Percentiles rank a stretch among this genome's conserved stretches.
Conservation (phyloP, 1,140 invertebrate species). For the Rhizoglyphus robini region DNA sequence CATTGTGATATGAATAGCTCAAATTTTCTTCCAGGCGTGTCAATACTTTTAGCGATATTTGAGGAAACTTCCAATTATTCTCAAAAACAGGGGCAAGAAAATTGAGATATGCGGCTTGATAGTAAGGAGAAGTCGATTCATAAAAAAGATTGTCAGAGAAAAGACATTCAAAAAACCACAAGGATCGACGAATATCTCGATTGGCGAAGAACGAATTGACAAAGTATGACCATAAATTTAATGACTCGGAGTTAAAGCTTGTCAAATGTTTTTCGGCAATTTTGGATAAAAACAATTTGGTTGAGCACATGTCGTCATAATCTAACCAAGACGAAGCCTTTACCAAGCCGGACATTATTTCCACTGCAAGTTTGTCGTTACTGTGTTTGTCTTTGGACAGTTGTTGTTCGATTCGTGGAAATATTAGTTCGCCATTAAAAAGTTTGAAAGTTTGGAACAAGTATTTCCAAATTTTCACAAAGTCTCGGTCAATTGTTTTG, state of each 20-base stretch:
- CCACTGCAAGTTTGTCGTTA: neutral
- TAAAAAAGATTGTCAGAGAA: neutral
- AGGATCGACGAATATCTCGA: constrained; percentile 1
- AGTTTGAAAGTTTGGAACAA: neutral
- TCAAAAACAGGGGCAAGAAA: neutral
- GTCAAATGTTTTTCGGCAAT: constrained; percentile 4
- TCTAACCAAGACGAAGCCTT: neutral
- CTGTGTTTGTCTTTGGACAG: neutral
- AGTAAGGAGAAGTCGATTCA: neutral
- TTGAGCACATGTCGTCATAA: neutral
- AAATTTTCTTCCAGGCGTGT: neutral
- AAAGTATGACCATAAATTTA: neutral
- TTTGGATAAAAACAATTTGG: neutral
- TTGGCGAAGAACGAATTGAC: neutral
- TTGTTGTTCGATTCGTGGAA: neutral
- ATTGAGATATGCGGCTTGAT: neutral
- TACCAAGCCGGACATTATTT: neutral
- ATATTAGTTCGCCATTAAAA: neutral
- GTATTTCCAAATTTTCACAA: constrained; percentile 4
- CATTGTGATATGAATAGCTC: constrained; percentile 6
- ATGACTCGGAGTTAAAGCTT: constrained; percentile 5
- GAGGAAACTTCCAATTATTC: neutral
- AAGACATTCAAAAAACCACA: neutral
- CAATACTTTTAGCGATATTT: neutral
- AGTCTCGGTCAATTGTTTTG: neutral